These are phyloP conservation scores for Regulus satrapa DNA, from an alignment of 2,113 vertebrate genomes.

Conservation along the genomic window DNA sequence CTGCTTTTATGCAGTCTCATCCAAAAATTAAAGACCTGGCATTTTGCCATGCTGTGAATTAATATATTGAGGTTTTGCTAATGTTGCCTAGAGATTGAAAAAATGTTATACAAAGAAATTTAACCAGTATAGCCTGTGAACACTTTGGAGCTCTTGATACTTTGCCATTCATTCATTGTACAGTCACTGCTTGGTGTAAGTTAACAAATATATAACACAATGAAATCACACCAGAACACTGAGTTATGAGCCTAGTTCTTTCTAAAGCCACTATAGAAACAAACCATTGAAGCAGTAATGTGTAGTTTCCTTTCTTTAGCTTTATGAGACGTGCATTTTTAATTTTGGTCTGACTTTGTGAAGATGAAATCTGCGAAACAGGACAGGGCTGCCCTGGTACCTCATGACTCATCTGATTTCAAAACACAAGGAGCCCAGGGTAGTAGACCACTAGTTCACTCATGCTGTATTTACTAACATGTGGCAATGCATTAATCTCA, in stretches of 20 bases:
- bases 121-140: background rate
- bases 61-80: background rate
- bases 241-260: background rate
- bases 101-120: background rate
- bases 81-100: background rate
- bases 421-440: background rate
- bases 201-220: background rate
- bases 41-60: background rate
- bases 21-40: background rate
- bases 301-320: background rate
- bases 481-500: background rate
- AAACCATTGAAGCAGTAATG: background rate
- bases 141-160: background rate
- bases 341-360: background rate
- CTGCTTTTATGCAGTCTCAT: background rate
- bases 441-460: background rate
- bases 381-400: background rate
- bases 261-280: background rate
- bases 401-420: background rate
- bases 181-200: background rate
- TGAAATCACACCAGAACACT: background rate
- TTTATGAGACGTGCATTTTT: background rate
- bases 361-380: background rate
- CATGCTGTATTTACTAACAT: background rate
- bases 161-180: background rate